A percentile compares a stretch with the other conserved stretches of the same genome.
These are phyloP conservation scores for Tiliacea aurago DNA, from an alignment of 2,888 invertebrate genomes.

Conservation along the genomic window DNA sequence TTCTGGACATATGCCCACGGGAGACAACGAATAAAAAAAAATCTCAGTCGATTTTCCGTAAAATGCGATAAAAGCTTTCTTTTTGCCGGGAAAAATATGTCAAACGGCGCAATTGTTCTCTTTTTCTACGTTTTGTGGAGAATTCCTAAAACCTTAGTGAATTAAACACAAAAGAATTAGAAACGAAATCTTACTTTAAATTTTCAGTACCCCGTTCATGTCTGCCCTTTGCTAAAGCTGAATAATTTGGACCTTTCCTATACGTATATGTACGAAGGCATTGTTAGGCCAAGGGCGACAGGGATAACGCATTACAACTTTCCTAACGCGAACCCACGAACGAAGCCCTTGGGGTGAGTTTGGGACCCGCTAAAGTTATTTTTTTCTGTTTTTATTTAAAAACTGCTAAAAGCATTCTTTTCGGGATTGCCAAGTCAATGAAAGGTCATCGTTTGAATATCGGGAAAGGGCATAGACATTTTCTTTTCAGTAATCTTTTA, in stretches of 20 bases:
- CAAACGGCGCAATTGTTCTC: neutral
- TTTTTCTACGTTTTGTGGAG: neutral
- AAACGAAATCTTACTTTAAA: neutral
- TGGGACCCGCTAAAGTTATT: conserved; percentile 24
- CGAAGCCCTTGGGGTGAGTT: conserved; percentile 32
- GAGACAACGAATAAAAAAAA: neutral
- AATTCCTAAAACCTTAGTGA: neutral
- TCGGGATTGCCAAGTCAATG: conserved; percentile 19
- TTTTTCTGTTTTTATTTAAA: conserved; percentile 49
- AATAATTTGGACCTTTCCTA: conserved; percentile 37
- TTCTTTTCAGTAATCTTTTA: conserved; percentile 42
- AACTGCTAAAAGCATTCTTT: conserved; percentile 44
- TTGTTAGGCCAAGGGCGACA: conserved; percentile 64
- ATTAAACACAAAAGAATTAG: conserved; percentile 9
- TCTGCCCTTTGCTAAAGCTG: neutral
- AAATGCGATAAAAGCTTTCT: neutral
- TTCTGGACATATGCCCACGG: neutral
- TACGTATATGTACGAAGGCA: conserved; percentile 4
- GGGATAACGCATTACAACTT: conserved; percentile 71
- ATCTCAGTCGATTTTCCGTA: conserved; percentile 6
- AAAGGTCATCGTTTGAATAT: conserved; percentile 49
- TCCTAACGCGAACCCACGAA: conserved; percentile 42
- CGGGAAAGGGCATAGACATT: conserved; percentile 17
- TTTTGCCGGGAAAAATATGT: neutral
- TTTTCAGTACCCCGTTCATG: neutral